Evolutionary conservation across 2,888 invertebrate genomes (phyloP).

Genomic region (Marronus borbonicus): DNA sequence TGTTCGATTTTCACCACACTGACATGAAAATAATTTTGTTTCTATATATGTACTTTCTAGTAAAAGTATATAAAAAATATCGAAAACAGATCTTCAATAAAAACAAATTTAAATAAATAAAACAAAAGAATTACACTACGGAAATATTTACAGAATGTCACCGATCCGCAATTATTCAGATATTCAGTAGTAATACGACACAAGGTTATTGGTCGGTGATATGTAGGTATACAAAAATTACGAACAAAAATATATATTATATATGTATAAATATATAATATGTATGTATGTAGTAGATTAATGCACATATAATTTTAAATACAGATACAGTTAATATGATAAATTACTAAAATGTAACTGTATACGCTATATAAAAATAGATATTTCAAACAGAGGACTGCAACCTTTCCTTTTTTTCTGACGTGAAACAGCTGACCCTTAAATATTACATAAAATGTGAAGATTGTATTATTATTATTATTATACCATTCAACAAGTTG

Average conservation of each 20-base stretch:
- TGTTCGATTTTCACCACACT: constrained; percentile 2
- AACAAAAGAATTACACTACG: constrained; percentile 55
- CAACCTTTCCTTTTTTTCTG: neutral
- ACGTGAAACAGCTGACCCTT: constrained; percentile 30
- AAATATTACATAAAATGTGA: constrained; percentile 15
- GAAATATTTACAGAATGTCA: constrained; percentile 56
- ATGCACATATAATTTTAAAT: constrained; percentile 47
- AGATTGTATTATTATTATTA: neutral
- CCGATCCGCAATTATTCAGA: constrained; percentile 53
- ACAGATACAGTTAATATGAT: constrained; percentile 50
- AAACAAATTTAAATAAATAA: constrained; percentile 54
- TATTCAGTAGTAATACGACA: constrained; percentile 48
- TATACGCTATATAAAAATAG: constrained; percentile 50
- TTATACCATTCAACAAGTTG: constrained; percentile 11
- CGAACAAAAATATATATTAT: constrained; percentile 52
- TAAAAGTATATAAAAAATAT: constrained; percentile 35
- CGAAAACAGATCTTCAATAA: constrained; percentile 48
- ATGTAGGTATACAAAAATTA: constrained; percentile 49
- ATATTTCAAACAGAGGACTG: constrained; percentile 34
- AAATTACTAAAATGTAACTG: constrained; percentile 46
- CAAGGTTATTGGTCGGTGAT: constrained; percentile 52
- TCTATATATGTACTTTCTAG: constrained; percentile 18
- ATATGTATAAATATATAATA: constrained; percentile 47
- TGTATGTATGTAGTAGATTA: constrained; percentile 39
- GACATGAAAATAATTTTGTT: constrained; percentile 5